Evolutionary conservation across 2,797 vertebrate genomes (phyloP), one percentile per base, ranked within the genome.

Genomic region (Benthosema pterotum): DNA sequence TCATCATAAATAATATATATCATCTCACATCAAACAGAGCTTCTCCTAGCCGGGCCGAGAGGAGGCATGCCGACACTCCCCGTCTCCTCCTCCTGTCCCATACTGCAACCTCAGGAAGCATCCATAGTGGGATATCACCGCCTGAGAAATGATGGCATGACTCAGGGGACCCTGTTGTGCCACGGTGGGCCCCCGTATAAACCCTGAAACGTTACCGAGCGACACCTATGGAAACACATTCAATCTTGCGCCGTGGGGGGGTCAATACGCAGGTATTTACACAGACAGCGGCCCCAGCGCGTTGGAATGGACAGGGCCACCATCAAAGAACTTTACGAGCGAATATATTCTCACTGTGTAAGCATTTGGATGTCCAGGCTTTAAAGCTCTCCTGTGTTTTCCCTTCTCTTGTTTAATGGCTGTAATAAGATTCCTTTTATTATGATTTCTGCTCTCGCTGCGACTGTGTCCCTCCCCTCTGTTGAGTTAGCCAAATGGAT

Each of bases 251-350:
- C 47, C 45, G 81, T 54, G 75, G 82, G 83, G 83, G 82, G 85
- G 83, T 83, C 79, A 87, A 86, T 82, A 84, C 67, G 66, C 65
- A 78, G 78, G 54, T 90, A 84, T 91, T 91, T 87, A 88, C 76
- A 78, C 78, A 89, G 89, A 89, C 83, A 79, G 77, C 73, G 68
- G 80, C 63, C 63, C 67, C 22, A 61, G 74, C 57, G 72, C 71
- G 74, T 60, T 77, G 74, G 67, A 82, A 79, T 48, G 11, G 86
- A 89, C 87, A 76, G 80, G 87, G 87, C 91, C 90, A 91, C 89
- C 90, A 77, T 91, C 87, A 89, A 87, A 87, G 87, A 74, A 72
- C 78, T 92, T 90, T 90, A 91, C 77, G 83, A 88, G 83, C 84
- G 84, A 85, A 89, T 85, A 88, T 85, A 87, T 87, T 88, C 85